Evolutionary conservation across 2,797 vertebrate genomes (phyloP).

Genomic region (Gallirallus australis): DNA sequence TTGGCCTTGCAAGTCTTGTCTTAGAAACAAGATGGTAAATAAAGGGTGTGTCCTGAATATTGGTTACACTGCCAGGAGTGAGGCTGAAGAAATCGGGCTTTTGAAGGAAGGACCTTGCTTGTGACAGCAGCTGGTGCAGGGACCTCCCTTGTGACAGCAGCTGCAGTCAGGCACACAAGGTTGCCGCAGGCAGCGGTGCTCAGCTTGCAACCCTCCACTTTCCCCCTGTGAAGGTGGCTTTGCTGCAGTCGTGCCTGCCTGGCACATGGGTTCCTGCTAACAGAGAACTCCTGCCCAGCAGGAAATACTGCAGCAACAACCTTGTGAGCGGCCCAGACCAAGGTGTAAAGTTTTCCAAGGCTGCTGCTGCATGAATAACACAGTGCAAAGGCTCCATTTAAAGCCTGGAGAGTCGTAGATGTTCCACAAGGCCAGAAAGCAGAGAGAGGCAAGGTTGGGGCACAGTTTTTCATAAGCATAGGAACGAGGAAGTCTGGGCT

Average conservation of each 20-base stretch:
- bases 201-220: accelerated
- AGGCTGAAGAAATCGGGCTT: not conserved
- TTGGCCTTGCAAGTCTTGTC: not conserved
- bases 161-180: accelerated
- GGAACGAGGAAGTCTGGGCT: not conserved
- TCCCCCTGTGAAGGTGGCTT: accelerated
- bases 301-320: constrained; percentile 3
- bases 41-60: not conserved
- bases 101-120: not conserved
- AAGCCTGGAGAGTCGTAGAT: accelerated
- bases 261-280: accelerated
- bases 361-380: not conserved
- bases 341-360: constrained; percentile 22
- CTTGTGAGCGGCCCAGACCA: not conserved
- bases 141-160: not conserved
- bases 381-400: not conserved
- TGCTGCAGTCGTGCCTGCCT: not conserved
- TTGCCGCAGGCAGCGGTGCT: not conserved
- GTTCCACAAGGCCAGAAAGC: constrained; percentile 9
- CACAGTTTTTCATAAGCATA: not conserved
- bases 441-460: not conserved
- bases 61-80: not conserved
- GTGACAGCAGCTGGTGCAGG: not conserved
- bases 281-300: not conserved
- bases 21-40: not conserved